A percentile compares a stretch with the other conserved stretches of the same genome.
Conservation (phyloP, 2,113 vertebrate genomes). For the Galeopterus variegatus region DNA sequence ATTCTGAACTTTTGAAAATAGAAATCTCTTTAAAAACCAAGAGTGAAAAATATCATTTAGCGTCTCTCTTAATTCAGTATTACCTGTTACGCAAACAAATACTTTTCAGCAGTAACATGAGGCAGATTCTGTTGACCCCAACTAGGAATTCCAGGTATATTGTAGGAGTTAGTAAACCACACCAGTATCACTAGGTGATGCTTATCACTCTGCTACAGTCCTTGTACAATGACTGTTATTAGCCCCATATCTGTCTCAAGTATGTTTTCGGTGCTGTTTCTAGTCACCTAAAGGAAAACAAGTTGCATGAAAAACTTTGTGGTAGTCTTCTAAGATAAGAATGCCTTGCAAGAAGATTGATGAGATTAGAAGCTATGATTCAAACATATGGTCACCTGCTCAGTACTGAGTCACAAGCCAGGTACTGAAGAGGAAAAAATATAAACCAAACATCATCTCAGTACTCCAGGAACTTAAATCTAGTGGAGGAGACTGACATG, state of each 20-base stretch:
- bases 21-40: constrained; percentile 3
- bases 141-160: background rate
- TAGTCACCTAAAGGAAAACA: constrained; percentile 9
- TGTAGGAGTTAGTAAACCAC: constrained; percentile 29
- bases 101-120: background rate
- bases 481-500: background rate
- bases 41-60: background rate
- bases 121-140: background rate
- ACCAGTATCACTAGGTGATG: background rate
- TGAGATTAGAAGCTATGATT: background rate
- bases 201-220: background rate
- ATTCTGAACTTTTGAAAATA: constrained; percentile 67
- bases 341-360: background rate
- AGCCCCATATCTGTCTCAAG: background rate
- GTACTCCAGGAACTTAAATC: background rate
- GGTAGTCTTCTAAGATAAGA: constrained; percentile 50
- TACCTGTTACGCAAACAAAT: background rate
- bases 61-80: background rate
- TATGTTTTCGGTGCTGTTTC: background rate
- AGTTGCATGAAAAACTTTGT: constrained; percentile 11
- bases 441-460: background rate
- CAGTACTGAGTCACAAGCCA: background rate
- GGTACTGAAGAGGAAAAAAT: background rate
- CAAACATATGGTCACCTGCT: constrained; percentile 23
- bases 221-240: background rate